These are phyloP conservation scores for Apotomis turbidana DNA, from an alignment of 2,888 invertebrate species.

Conservation along the genomic window DNA sequence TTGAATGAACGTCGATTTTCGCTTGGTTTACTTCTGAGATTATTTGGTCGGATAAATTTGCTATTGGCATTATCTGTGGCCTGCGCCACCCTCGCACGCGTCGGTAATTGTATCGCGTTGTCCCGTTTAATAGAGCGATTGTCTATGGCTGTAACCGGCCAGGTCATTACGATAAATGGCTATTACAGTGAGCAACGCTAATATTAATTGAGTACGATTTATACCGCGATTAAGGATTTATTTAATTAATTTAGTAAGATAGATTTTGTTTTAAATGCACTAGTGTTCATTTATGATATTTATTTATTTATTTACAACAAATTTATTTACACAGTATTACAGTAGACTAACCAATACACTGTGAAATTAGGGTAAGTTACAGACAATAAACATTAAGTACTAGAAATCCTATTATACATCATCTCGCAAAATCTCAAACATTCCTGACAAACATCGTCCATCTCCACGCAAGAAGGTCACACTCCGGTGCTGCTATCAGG, in stretches of 20 bases:
- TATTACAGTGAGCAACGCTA: slow-evolving; percentile 50
- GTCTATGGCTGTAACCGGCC: slow-evolving; percentile 59
- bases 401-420: too few species aligned
- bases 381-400: too few species aligned
- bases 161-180: slow-evolving; percentile 53
- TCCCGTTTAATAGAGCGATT: slow-evolving; percentile 68
- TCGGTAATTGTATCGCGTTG: slow-evolving; percentile 69
- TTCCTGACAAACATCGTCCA: too few species aligned
- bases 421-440: too few species aligned
- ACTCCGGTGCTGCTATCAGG: too few species aligned
- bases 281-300: not conserved
- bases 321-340: too few species aligned
- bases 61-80: slow-evolving; percentile 68
- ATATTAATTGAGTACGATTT: slow-evolving; percentile 19
- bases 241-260: not conserved
- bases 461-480: too few species aligned
- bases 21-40: not conserved
- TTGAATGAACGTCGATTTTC: not conserved
- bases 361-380: too few species aligned
- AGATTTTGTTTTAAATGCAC: not conserved
- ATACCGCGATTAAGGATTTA: not conserved
- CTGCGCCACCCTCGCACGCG: slow-evolving; percentile 64
- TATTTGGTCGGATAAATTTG: slow-evolving; percentile 57
- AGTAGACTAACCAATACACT: too few species aligned
- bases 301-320: too few species aligned